phyloP scores from a whole-genome alignment of 2,113 vertebrate genomes.

The Dasyurus viverrinus region DNA sequence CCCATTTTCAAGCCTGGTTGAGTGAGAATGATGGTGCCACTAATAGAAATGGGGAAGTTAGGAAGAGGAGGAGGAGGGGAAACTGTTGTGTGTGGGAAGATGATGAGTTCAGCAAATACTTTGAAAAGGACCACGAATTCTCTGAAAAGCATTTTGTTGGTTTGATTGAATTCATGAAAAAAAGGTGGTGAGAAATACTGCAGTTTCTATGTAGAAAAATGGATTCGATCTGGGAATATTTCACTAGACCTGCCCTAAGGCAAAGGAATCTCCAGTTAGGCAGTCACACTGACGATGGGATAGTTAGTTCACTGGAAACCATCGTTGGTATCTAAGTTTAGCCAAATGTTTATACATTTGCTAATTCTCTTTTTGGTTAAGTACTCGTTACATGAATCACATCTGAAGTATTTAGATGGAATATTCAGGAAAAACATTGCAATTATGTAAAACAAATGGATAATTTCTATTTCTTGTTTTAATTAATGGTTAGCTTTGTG shows the following conservation, averaged over 20 bases:
- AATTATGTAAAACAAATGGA: not conserved
- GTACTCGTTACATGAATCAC: constrained; percentile 28
- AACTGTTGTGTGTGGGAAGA: not conserved
- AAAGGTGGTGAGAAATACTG: not conserved
- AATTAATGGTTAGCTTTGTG: not conserved
- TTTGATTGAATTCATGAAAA: not conserved
- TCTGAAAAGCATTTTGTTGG: constrained; percentile 1
- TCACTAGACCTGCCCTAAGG: not conserved
- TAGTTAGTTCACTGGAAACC: not conserved
- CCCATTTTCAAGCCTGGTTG: not conserved
- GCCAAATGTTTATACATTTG: not conserved
- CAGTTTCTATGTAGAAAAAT: constrained; percentile 19
- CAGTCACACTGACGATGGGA: not conserved
- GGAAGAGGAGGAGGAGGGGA: not conserved
- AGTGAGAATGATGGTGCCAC: not conserved
- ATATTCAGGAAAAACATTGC: constrained; percentile 21
- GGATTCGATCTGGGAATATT: not conserved
- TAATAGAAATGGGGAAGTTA: not conserved
- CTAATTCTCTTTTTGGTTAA: not conserved
- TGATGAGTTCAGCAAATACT: not conserved
- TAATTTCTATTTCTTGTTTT: constrained; percentile 19
- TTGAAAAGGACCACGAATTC: not conserved
- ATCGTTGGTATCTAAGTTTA: not conserved
- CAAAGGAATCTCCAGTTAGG: not conserved
- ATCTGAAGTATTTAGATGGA: constrained; percentile 14